These are phyloP conservation scores for Tapera naevia DNA, from an alignment of 2,797 vertebrate species.

Conservation along the genomic window DNA sequence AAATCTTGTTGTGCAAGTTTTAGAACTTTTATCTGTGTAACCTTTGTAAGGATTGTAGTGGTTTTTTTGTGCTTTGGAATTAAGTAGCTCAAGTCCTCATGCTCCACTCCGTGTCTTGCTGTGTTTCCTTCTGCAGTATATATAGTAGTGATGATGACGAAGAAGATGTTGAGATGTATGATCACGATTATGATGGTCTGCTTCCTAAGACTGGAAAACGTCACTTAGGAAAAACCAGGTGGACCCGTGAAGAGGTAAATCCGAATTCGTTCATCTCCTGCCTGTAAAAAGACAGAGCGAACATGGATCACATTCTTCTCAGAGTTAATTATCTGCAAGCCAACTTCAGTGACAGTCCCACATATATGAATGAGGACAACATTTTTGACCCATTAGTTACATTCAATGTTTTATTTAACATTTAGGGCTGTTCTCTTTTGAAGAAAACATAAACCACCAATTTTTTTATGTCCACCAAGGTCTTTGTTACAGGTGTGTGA, in stretches of 20 bases:
- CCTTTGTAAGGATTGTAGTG: slow-evolving; percentile 75
- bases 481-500: neutral
- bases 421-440: neutral
- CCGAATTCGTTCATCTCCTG: neutral
- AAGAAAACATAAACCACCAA: neutral
- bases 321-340: neutral
- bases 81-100: slow-evolving; percentile 14
- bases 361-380: neutral
- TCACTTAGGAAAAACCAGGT: slow-evolving; percentile 96
- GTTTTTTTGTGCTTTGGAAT: slow-evolving; percentile 55
- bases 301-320: neutral
- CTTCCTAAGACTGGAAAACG: slow-evolving; percentile 92
- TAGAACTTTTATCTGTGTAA: slow-evolving; percentile 84
- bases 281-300: neutral
- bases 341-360: neutral
- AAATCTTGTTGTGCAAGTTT: slow-evolving; percentile 89
- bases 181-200: slow-evolving; percentile 96
- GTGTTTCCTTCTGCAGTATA: slow-evolving; percentile 83
- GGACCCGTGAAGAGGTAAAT: slow-evolving; percentile 97
- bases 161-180: slow-evolving; percentile 94
- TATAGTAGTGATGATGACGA: slow-evolving; percentile 99
- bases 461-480: neutral
- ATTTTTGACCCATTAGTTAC: neutral
- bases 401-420: neutral
- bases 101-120: slow-evolving; percentile 10